A percentile compares a stretch with the other conserved stretches of the same genome.
These are phyloP conservation scores for Tamandua tetradactyla DNA, from an alignment of 2,797 vertebrate species.

Conservation along the genomic window DNA sequence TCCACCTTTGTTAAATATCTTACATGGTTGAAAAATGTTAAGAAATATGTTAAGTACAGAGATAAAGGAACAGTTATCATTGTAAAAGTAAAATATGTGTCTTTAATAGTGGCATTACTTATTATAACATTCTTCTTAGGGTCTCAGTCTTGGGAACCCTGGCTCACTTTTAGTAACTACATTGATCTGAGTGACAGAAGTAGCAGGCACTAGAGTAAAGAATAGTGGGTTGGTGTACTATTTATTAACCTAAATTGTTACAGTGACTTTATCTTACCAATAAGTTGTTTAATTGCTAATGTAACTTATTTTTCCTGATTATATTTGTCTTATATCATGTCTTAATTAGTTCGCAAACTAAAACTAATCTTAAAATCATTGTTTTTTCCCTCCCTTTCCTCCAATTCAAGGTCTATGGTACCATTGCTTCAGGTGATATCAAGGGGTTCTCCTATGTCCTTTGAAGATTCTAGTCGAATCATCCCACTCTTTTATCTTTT, in stretches of 20 bases:
- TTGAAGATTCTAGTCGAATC: conserved; percentile 96
- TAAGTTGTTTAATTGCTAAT: not conserved
- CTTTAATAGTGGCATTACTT: fast-evolving
- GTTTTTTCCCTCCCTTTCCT: not conserved
- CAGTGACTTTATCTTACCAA: not conserved
- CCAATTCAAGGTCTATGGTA: conserved; percentile 92
- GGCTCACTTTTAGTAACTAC: not conserved
- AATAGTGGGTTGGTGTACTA: fast-evolving
- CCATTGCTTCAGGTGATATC: conserved; percentile 96
- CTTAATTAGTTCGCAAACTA: not conserved
- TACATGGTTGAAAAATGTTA: not conserved
- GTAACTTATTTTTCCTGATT: not conserved
- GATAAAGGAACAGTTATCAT: not conserved
- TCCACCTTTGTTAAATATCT: not conserved
- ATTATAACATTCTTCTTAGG: not conserved
- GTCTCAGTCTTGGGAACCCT: not conserved
- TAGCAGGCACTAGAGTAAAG: fast-evolving
- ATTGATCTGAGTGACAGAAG: fast-evolving
- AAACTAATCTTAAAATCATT: not conserved
- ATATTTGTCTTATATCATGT: not conserved
- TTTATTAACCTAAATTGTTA: not conserved
- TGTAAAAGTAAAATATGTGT: not conserved
- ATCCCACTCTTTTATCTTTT: conserved; percentile 99
- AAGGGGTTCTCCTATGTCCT: conserved; percentile 96
- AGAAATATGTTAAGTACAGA: not conserved